Conservation (phyloP, 2,113 vertebrate species). For the Hiodon tergisus region DNA sequence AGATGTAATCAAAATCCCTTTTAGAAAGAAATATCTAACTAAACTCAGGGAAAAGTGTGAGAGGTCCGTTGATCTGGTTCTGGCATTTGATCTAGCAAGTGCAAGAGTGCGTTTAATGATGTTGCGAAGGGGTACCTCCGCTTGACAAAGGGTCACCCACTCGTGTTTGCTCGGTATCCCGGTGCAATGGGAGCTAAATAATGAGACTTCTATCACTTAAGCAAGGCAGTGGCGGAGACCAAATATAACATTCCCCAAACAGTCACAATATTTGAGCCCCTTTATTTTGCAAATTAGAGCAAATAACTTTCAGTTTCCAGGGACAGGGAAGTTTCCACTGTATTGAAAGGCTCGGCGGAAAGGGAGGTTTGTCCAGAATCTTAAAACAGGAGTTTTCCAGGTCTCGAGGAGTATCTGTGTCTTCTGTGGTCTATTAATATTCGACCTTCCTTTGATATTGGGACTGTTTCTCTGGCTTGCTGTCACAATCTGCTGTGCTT, state of each 20-base stretch:
- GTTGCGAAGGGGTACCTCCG: conserved; percentile 73
- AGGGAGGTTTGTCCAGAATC: neutral
- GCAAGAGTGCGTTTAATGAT: conserved; percentile 79
- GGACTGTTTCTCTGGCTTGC: too few relatives aligned
- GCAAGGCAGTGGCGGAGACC: conserved; percentile 75
- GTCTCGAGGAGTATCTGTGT: too few relatives aligned
- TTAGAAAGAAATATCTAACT: conserved; percentile 35
- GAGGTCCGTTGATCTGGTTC: conserved; percentile 40
- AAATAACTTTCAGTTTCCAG: conserved; percentile 70
- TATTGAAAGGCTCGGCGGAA: conserved; percentile 27
- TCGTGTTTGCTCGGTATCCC: conserved; percentile 87
- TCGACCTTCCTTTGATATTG: too few relatives aligned
- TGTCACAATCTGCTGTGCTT: too few relatives aligned
- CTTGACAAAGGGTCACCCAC: conserved; percentile 71
- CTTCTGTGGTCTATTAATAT: too few relatives aligned
- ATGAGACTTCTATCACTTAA: conserved; percentile 90
- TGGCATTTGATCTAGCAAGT: conserved; percentile 61
- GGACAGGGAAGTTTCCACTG: conserved; percentile 51
- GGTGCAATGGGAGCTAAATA: conserved; percentile 79
- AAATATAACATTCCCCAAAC: conserved; percentile 77
- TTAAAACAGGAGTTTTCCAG: too few relatives aligned
- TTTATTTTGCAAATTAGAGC: conserved; percentile 72
- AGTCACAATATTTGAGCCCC: conserved; percentile 79
- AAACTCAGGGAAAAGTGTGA: conserved; percentile 43
- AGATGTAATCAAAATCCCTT: conserved; percentile 43